Evolutionary conservation across 1,140 invertebrate species (phyloP).

Genomic region (Psilanteris sp.): DNA sequence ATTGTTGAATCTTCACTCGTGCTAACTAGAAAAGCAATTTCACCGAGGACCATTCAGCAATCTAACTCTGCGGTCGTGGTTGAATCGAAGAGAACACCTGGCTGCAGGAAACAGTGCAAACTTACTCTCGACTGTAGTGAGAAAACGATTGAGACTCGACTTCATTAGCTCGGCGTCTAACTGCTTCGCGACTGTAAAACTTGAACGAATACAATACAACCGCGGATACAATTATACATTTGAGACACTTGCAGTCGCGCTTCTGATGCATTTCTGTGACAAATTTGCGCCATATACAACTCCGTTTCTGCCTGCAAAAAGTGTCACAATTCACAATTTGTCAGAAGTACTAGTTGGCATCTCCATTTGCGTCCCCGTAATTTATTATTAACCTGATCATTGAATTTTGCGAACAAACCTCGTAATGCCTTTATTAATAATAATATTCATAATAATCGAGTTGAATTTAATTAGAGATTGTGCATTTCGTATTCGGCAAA

Average conservation of each 20-base stretch:
- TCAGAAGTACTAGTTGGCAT: no score
- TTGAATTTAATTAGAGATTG: no score
- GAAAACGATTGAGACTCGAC: conserved; percentile 54
- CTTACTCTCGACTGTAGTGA: conserved; percentile 35
- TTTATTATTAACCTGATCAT: no score
- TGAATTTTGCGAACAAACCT: no score
- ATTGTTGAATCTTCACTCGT: conserved; percentile 12
- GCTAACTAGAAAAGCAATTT: conserved; percentile 62
- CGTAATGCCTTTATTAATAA: no score
- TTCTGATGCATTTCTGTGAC: conserved; percentile 8
- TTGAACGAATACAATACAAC: conserved; percentile 47
- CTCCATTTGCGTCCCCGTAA: no score
- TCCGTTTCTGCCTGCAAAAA: no score
- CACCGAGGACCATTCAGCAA: conserved; percentile 48
- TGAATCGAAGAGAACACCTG: conserved; percentile 56
- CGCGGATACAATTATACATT: conserved; percentile 47
- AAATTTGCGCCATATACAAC: conserved; percentile 5
- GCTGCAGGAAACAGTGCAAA: conserved; percentile 48
- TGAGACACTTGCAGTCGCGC: conserved; percentile 27
- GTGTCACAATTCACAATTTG: no score
- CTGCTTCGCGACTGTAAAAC: conserved; percentile 49
- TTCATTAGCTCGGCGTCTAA: conserved; percentile 50
- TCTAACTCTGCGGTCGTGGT: conserved; percentile 55
- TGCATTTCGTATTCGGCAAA: no score
- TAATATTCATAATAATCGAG: no score